These are phyloP conservation scores for Perdix hodgsoniae DNA, from an alignment of 2,797 vertebrate species.

Conservation along the genomic window DNA sequence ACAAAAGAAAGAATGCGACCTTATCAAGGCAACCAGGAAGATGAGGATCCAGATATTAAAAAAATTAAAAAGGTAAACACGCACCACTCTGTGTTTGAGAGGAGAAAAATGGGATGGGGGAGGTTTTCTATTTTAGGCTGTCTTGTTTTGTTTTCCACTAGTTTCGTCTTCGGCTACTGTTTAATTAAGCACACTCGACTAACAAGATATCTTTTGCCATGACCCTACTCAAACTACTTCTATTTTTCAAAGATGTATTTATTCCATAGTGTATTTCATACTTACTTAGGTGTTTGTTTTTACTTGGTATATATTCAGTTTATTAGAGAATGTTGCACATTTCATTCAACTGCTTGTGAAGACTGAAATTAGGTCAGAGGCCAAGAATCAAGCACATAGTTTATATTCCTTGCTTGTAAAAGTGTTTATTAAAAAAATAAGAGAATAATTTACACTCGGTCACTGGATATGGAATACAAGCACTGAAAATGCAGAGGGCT, in stretches of 20 bases:
- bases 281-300: neutral
- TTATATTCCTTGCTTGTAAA: neutral
- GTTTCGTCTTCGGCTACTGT: neutral
- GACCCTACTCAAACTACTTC: neutral
- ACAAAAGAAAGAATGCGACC: conserved; percentile 98
- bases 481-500: neutral
- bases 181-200: neutral
- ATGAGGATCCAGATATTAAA: conserved; percentile 97
- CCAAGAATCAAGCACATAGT: neutral
- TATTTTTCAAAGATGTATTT: neutral
- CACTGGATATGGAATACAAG: neutral
- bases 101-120: neutral
- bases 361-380: neutral
- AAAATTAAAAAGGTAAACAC: conserved; percentile 96
- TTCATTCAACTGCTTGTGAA: neutral
- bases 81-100: neutral
- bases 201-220: neutral
- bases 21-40: conserved; percentile 91
- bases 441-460: neutral
- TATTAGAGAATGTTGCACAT: neutral
- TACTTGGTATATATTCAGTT: neutral
- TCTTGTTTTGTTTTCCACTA: neutral
- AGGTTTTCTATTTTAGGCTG: neutral
- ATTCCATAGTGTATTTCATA: neutral
- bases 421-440: neutral